Conservation (phyloP, 2,113 vertebrate species). For the Callocephalon fimbriatum region DNA sequence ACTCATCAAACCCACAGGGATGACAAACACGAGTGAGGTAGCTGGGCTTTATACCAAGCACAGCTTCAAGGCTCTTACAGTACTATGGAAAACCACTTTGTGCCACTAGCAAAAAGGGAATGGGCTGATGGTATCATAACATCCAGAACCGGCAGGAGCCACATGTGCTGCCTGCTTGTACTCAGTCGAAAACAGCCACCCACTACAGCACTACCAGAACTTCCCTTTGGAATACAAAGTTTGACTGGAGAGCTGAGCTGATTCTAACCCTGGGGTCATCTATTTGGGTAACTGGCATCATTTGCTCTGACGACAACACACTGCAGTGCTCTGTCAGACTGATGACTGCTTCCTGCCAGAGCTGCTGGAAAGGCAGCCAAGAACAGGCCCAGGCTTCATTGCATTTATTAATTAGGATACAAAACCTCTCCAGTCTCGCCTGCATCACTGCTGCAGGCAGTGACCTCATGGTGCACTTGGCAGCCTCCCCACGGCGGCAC, state of each 20-base stretch:
- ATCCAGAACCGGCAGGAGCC: background rate
- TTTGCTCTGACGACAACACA: rapidly evolving
- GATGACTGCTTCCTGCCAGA: background rate
- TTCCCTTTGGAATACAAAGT: no score
- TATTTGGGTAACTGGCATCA: background rate
- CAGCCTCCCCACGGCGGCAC: background rate
- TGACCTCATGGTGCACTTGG: background rate
- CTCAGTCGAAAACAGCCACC: background rate
- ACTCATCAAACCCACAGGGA: background rate
- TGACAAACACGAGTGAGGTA: background rate
- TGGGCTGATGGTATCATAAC: background rate
- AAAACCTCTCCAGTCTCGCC: background rate
- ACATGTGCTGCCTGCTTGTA: rapidly evolving
- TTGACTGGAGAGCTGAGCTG: background rate
- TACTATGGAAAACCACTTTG: background rate
- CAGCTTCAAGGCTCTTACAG: background rate
- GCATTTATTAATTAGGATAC: background rate
- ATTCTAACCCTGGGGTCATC: background rate
- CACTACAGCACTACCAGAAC: rapidly evolving
- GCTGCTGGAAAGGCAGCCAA: background rate
- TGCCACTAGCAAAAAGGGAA: background rate
- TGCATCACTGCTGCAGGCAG: background rate
- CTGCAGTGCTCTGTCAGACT: background rate
- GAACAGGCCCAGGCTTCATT: background rate
- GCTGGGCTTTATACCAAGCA: background rate